Evolutionary conservation across 2,888 invertebrate genomes (phyloP).

Genomic region (Cosmorhoe ocellata): DNA sequence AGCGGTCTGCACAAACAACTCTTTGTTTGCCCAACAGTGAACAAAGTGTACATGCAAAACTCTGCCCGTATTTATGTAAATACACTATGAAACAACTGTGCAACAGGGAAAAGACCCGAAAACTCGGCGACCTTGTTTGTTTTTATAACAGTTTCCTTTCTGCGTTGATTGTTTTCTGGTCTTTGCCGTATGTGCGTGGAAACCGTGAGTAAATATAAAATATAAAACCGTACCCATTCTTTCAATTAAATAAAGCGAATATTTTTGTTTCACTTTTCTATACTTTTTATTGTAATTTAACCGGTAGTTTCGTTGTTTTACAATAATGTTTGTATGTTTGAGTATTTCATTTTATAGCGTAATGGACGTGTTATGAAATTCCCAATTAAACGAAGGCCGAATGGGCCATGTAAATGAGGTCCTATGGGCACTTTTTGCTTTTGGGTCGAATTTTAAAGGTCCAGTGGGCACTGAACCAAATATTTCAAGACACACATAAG

Average conservation of each 20-base stretch:
- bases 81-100: conserved; percentile 64
- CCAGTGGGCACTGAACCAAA: too few species aligned
- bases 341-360: too few species aligned
- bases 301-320: too few species aligned
- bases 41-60: conserved; percentile 66
- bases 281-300: background rate
- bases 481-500: too few species aligned
- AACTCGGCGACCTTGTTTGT: conserved; percentile 59
- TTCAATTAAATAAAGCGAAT: conserved; percentile 28
- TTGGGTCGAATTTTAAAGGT: too few species aligned
- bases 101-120: conserved; percentile 56
- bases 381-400: too few species aligned
- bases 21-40: conserved; percentile 57
- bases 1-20: conserved; percentile 53
- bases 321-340: too few species aligned
- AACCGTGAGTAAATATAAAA: conserved; percentile 30
- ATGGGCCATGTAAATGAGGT: too few species aligned
- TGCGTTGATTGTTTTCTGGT: conserved; percentile 54
- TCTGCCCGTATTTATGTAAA: conserved; percentile 68
- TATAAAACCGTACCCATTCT: conserved; percentile 19
- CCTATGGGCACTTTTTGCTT: too few species aligned
- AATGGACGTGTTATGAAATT: too few species aligned
- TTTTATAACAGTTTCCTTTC: conserved; percentile 59
- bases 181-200: conserved; percentile 38
- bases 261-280: conserved; percentile 18